Evolutionary conservation across 2,113 vertebrate species (phyloP).

Genomic region (Stegostoma tigrinum): DNA sequence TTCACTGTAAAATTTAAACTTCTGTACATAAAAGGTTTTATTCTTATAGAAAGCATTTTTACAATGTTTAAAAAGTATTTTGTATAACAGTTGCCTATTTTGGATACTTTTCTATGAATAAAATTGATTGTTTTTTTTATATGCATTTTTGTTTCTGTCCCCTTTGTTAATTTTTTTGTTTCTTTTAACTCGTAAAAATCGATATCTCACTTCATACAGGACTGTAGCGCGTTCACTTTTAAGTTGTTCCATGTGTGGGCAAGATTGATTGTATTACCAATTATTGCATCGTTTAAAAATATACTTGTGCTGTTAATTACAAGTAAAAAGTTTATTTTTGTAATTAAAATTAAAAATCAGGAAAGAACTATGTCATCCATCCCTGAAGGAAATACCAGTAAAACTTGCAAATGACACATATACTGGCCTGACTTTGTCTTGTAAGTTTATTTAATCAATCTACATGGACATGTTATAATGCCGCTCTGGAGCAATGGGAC

Average conservation of each 20-base stretch:
- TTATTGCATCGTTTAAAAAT: neutral
- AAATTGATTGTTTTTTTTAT: neutral
- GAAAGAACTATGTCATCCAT: too few relatives aligned
- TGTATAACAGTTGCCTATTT: neutral
- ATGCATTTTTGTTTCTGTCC: neutral
- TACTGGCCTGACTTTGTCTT: too few relatives aligned
- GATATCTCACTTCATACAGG: neutral
- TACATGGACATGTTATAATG: too few relatives aligned
- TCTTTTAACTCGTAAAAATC: neutral
- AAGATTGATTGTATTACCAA: neutral
- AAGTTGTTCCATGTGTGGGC: neutral
- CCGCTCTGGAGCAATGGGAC: too few relatives aligned
- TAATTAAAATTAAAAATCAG: too few relatives aligned
- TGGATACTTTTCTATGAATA: neutral
- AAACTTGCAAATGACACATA: too few relatives aligned
- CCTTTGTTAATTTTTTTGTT: too few relatives aligned
- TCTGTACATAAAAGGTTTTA: neutral
- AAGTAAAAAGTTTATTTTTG: neutral
- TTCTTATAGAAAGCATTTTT: conserved; percentile 1
- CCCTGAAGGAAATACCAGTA: too few relatives aligned
- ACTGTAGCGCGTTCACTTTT: neutral
- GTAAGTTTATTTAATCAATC: too few relatives aligned
- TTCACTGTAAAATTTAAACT: neutral
- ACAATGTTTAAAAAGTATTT: neutral
- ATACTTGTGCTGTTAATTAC: neutral